Evolutionary conservation across 37 sponge, comb jelly and placozoan species (phyloP).

Genomic region (Beroe ovata): DNA sequence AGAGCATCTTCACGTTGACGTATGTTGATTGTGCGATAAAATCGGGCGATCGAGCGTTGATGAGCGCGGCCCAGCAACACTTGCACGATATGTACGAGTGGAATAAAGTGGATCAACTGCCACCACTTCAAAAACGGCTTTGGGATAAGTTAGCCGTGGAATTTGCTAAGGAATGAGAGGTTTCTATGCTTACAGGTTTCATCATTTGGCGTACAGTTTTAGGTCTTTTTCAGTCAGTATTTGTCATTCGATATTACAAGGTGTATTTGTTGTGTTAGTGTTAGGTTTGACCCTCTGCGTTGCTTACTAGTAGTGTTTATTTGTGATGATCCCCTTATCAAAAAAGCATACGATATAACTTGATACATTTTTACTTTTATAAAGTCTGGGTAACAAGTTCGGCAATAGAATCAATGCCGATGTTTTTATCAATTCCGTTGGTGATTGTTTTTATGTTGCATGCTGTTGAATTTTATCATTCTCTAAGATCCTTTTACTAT

Average conservation of each 20-base stretch:
- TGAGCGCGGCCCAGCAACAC: conserved; percentile 21
- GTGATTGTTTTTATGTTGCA: background rate
- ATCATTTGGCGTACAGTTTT: too few species aligned
- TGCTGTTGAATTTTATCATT: background rate
- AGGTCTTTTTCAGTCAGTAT: too few species aligned
- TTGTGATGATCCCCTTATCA: too few species aligned
- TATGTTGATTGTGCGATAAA: conserved; percentile 9
- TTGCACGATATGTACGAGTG: background rate
- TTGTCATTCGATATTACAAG: too few species aligned
- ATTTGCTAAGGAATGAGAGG: background rate
- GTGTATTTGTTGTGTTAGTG: too few species aligned
- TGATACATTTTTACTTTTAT: background rate
- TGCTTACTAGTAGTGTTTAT: too few species aligned
- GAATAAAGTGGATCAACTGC: conserved; percentile 3
- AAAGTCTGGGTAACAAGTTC: too few species aligned
- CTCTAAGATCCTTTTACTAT: background rate
- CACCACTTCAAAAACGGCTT: conserved; percentile 26
- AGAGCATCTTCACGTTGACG: conserved; percentile 12
- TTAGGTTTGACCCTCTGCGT: too few species aligned
- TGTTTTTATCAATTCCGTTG: background rate
- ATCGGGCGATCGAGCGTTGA: background rate
- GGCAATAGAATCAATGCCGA: too few species aligned
- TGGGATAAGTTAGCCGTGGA: conserved; percentile 23
- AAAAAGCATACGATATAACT: too few species aligned
- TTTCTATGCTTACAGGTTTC: background rate